A percentile compares a stretch with the other conserved stretches of the same genome.
Conservation (phyloP, 2,113 vertebrate genomes). For the Trichechus manatus region DNA sequence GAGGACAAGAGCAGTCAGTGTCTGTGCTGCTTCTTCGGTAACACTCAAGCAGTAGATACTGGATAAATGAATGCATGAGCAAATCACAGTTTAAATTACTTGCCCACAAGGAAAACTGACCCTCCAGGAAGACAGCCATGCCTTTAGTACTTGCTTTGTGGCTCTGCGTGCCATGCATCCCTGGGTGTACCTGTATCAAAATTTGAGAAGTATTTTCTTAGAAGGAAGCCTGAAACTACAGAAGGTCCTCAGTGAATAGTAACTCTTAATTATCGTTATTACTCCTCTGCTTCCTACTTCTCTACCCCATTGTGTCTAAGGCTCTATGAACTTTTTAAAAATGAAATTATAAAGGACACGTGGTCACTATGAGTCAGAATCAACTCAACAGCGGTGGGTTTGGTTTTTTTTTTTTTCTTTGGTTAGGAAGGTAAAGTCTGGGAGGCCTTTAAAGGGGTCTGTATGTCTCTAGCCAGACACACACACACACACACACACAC, state of each 20-base stretch:
- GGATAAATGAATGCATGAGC: neutral
- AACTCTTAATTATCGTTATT: neutral
- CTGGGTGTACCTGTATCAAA: neutral
- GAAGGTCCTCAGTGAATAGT: neutral
- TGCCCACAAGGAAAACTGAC: neutral
- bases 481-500: neutral
- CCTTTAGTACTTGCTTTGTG: constrained; percentile 22
- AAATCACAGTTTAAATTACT: constrained; percentile 43
- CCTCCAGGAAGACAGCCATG: neutral
- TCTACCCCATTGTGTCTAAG: neutral
- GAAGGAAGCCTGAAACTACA: neutral
- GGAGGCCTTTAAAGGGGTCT: neutral
- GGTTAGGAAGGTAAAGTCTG: neutral
- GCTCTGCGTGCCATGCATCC: neutral
- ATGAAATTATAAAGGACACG: constrained; percentile 2
- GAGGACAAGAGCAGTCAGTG: neutral
- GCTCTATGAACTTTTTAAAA: neutral
- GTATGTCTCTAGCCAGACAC: neutral
- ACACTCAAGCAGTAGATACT: constrained; percentile 29
- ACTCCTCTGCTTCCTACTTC: neutral
- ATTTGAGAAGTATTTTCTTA: constrained; percentile 35
- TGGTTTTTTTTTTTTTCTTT: too few relatives aligned
- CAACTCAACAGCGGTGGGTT: too few relatives aligned
- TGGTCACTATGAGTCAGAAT: too few relatives aligned
- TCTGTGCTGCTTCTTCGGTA: constrained; percentile 49